Conservation (phyloP, 2,888 invertebrate species). For the Tuta absoluta region DNA sequence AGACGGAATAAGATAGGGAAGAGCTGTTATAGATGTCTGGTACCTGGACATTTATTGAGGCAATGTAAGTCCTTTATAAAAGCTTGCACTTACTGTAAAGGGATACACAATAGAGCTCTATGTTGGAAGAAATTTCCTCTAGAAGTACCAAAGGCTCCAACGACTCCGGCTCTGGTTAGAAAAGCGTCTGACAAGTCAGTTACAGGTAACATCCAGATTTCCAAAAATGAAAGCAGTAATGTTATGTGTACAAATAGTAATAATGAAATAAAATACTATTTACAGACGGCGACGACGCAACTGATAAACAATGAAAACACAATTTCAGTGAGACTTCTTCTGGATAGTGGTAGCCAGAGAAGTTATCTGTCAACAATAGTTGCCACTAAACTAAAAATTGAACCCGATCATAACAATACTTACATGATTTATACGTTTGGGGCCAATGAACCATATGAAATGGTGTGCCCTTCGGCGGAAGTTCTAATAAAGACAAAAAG, state of each 20-base stretch:
- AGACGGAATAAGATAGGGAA: neutral
- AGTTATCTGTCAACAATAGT: neutral
- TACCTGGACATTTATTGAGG: neutral
- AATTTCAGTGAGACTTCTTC: too few species aligned
- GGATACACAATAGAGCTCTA: slow-evolving; percentile 3
- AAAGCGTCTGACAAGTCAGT: neutral
- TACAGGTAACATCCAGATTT: too few species aligned
- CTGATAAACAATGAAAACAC: neutral
- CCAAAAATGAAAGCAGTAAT: too few species aligned
- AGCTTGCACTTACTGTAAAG: neutral
- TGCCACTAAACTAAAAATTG: neutral
- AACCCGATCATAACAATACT: neutral
- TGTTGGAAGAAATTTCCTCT: neutral
- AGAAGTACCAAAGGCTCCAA: neutral
- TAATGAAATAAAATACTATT: too few species aligned
- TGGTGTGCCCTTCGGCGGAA: neutral
- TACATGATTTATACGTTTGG: neutral
- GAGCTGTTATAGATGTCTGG: neutral
- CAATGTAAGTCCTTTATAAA: neutral
- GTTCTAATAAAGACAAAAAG: neutral
- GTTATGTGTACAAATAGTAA: too few species aligned
- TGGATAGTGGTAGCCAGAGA: neutral
- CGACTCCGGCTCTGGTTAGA: too few species aligned
- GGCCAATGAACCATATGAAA: neutral
- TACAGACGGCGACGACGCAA: neutral